Percentiles rank a stretch among this genome's conserved stretches.
Evolutionary conservation across 2,113 vertebrate genomes (phyloP).

Genomic region (Himantopus leucocephalus): DNA sequence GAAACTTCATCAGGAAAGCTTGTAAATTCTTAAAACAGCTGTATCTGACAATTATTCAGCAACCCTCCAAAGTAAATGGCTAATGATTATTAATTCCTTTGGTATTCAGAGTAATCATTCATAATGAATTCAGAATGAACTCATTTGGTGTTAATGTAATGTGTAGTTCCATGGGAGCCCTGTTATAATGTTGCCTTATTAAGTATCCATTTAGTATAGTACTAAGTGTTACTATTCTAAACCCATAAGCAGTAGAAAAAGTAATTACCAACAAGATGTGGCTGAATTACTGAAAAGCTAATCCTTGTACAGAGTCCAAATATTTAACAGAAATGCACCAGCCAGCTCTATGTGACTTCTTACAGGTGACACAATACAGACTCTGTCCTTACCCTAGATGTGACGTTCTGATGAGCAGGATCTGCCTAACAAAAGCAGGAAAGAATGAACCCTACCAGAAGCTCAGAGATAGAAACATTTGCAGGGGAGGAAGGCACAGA

Average conservation of each 20-base stretch:
- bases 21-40: not conserved
- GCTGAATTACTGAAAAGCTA: not conserved
- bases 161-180: constrained; percentile 58
- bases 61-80: not conserved
- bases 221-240: constrained; percentile 19
- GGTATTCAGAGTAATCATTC: constrained; percentile 45
- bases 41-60: not conserved
- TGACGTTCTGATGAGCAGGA: not conserved
- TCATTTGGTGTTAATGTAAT: constrained; percentile 52
- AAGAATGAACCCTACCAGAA: not conserved
- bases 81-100: constrained; percentile 66
- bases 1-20: not conserved
- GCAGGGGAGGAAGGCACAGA: not conserved
- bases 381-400: not conserved
- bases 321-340: not conserved
- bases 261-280: constrained; percentile 8
- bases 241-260: constrained; percentile 34
- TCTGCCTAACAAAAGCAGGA: not conserved
- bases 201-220: constrained; percentile 52
- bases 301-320: not conserved
- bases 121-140: constrained; percentile 71
- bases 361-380: not conserved
- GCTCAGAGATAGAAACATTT: not conserved
- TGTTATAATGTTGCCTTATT: constrained; percentile 46
- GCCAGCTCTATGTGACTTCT: not conserved